These are phyloP conservation scores for Limosa lapponica DNA, from an alignment of 2,797 vertebrate genomes.

Conservation along the genomic window DNA sequence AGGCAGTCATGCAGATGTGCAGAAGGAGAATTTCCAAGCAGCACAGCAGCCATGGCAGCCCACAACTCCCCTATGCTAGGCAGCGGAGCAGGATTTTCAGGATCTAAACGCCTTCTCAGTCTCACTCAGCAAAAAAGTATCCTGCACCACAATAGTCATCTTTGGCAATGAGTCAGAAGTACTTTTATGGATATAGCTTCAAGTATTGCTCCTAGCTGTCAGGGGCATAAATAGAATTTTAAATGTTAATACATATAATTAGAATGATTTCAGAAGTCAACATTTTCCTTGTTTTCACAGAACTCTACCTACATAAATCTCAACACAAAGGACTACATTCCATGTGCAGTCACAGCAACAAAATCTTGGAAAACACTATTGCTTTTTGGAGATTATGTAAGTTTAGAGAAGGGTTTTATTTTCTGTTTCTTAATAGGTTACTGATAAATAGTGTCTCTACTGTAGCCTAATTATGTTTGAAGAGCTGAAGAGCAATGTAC, in stretches of 20 bases:
- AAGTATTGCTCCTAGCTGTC: not conserved
- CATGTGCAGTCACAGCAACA: not conserved
- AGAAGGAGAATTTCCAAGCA: not conserved
- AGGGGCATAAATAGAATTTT: not conserved
- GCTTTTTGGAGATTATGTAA: not conserved
- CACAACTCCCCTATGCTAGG: not conserved
- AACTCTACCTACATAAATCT: not conserved
- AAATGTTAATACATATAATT: not conserved
- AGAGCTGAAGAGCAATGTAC: not conserved
- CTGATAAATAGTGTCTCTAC: not conserved
- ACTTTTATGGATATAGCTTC: not conserved
- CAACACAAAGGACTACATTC: not conserved
- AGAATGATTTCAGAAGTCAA: not conserved
- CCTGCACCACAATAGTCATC: not conserved
- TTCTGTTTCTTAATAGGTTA: not conserved
- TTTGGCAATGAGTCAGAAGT: not conserved
- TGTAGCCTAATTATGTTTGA: not conserved
- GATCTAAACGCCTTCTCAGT: not conserved
- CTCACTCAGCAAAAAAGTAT: not conserved
- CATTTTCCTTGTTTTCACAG: not conserved
- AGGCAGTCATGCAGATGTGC: not conserved
- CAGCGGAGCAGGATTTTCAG: not conserved
- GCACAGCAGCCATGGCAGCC: not conserved
- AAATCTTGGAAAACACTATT: not conserved
- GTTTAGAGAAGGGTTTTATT: not conserved